Evolutionary conservation across 2,113 vertebrate species (phyloP).

Genomic region (Bos javanicus): DNA sequence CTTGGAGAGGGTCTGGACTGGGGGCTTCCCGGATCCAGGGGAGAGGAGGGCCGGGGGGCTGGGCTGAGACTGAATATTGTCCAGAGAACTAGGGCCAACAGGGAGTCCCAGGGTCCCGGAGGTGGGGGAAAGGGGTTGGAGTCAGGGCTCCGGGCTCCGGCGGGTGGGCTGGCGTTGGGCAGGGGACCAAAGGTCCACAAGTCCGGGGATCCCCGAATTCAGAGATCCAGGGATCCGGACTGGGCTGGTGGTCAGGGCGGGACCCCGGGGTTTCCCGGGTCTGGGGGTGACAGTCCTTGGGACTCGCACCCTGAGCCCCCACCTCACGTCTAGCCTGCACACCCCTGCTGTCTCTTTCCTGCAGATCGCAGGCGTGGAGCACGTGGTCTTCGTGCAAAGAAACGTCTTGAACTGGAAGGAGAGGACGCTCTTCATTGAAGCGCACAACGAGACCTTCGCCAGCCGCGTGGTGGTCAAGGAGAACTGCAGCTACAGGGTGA

Average conservation of each 20-base stretch:
- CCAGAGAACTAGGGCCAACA: too few species aligned
- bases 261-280: neutral
- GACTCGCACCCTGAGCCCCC: rapidly evolving
- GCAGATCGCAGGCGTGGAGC: constrained; percentile 88
- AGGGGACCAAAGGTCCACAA: neutral
- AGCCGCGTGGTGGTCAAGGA: constrained; percentile 85
- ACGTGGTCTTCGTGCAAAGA: constrained; percentile 87
- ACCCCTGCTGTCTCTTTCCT: neutral
- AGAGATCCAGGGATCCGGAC: neutral
- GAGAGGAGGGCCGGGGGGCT: neutral
- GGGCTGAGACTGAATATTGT: neutral
- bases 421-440: constrained; percentile 85
- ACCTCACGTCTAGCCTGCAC: neutral
- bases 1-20: neutral
- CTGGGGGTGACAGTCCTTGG: rapidly evolving
- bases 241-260: neutral
- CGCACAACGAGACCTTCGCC: constrained; percentile 87
- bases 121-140: neutral
- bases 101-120: neutral
- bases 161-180: neutral
- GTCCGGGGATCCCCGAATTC: neutral
- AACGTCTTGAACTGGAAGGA: constrained; percentile 87
- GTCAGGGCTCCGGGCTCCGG: neutral
- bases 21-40: neutral
- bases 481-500: constrained; percentile 86